Evolutionary conservation across 1,140 invertebrate genomes (phyloP).

Genomic region (Thaumetopoea pityocampa): DNA sequence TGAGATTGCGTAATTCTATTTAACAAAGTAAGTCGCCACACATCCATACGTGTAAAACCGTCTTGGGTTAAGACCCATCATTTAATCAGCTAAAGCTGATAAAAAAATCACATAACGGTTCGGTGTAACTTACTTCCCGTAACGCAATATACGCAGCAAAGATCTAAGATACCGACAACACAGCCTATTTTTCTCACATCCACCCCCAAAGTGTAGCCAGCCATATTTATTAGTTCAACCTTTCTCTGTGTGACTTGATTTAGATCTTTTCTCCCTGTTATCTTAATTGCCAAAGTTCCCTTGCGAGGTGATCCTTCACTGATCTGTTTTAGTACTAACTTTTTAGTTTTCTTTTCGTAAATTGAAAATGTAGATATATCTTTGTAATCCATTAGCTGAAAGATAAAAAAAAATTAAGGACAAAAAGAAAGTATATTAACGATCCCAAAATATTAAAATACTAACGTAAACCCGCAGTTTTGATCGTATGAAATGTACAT

Average conservation of each 20-base stretch:
- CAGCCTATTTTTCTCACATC: conserved; percentile 54
- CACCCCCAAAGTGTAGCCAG: conserved; percentile 34
- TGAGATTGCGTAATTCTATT: too few species aligned
- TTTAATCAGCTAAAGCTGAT: too few species aligned
- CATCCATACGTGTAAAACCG: too few species aligned
- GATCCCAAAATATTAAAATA: too few species aligned
- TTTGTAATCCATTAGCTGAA: background rate
- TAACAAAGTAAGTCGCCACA: too few species aligned
- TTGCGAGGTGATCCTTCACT: conserved; percentile 6
- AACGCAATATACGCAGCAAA: conserved; percentile 33
- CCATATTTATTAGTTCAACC: conserved; percentile 56
- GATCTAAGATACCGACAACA: conserved; percentile 40
- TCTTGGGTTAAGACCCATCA: too few species aligned
- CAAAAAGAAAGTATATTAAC: too few species aligned
- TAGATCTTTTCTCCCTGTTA: conserved; percentile 37
- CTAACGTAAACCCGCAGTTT: too few species aligned
- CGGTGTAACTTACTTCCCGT: conserved; percentile 18
- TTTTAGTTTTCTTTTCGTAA: conserved; percentile 3
- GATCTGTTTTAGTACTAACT: conserved; percentile 7
- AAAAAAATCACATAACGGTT: background rate
- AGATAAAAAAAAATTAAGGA: conserved; percentile 2
- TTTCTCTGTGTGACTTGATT: conserved; percentile 54
- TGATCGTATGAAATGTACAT: too few species aligned
- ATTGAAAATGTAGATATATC: conserved; percentile 5
- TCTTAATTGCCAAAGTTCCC: conserved; percentile 54